Evolutionary conservation across 1,140 invertebrate genomes (phyloP).

Genomic region (Gerris buenoi): DNA sequence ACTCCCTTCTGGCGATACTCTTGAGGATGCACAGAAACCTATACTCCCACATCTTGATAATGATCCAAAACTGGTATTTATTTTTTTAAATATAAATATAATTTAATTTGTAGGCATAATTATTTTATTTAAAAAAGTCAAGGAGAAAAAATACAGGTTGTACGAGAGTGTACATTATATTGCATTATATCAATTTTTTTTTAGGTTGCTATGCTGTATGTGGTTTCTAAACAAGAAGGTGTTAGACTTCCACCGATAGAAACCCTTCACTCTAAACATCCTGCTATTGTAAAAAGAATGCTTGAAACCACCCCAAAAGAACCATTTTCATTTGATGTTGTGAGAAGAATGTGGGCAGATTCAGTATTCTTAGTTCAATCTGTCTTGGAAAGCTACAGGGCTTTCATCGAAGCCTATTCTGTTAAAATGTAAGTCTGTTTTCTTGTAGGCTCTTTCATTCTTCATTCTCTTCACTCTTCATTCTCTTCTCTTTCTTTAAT

Average conservation of each 20-base stretch:
- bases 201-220: conserved; percentile 2
- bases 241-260: background rate
- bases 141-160: no score
- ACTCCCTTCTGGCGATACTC: conserved; percentile 23
- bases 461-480: no score
- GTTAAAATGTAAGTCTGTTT: conserved; percentile 4
- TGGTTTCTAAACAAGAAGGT: background rate
- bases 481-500: no score
- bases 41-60: background rate
- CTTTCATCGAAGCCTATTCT: background rate
- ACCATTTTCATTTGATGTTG: background rate
- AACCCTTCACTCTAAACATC: background rate
- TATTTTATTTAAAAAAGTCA: background rate
- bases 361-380: background rate
- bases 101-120: background rate
- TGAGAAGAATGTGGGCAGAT: background rate
- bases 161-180: no score
- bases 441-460: no score
- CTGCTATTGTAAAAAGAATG: background rate
- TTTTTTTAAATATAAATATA: background rate
- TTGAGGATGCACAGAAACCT: conserved; percentile 20
- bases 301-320: background rate
- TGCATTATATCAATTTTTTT: no score
- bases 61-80: background rate
- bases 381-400: background rate